phyloP scores from a whole-genome alignment of 2,888 invertebrate genomes.

The Chrysina gloriosa region DNA sequence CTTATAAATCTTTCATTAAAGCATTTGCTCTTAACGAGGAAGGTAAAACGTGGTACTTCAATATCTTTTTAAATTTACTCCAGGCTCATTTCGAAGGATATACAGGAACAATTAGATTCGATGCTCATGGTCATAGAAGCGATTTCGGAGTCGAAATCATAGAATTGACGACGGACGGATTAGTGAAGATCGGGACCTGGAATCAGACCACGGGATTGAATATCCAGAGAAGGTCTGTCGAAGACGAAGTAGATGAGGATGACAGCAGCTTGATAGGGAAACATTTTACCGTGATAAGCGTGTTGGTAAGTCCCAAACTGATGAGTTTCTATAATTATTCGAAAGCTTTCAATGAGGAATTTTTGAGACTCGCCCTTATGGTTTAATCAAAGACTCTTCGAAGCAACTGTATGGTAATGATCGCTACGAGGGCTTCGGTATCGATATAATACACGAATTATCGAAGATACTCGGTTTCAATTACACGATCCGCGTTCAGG shows the following conservation, averaged over 20 bases:
- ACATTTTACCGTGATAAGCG: slow-evolving; percentile 78
- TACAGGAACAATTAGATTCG: slow-evolving; percentile 82
- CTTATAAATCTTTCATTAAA: no score
- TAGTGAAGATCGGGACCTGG: slow-evolving; percentile 77
- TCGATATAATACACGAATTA: slow-evolving; percentile 87
- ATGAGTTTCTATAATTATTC: not conserved
- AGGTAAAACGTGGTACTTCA: no score
- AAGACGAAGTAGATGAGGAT: slow-evolving; percentile 58
- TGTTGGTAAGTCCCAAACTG: slow-evolving; percentile 70
- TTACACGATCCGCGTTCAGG: slow-evolving; percentile 83
- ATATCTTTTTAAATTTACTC: no score
- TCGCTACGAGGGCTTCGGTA: slow-evolving; percentile 87
- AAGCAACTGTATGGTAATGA: slow-evolving; percentile 79
- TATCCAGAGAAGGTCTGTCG: slow-evolving; percentile 63
- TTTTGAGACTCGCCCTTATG: slow-evolving; percentile 85
- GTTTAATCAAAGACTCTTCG: slow-evolving; percentile 82
- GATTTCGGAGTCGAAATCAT: slow-evolving; percentile 77
- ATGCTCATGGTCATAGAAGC: slow-evolving; percentile 80
- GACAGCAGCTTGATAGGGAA: slow-evolving; percentile 76
- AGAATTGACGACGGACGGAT: slow-evolving; percentile 73
- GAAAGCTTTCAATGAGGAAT: not conserved
- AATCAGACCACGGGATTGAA: slow-evolving; percentile 72
- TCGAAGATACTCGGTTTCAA: slow-evolving; percentile 83
- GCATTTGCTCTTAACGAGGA: no score
- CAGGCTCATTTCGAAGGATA: slow-evolving; percentile 77